Evolutionary conservation across 92 coral and sea anemone genomes (phyloP).

Genomic region (Epizoanthus fatuus): DNA sequence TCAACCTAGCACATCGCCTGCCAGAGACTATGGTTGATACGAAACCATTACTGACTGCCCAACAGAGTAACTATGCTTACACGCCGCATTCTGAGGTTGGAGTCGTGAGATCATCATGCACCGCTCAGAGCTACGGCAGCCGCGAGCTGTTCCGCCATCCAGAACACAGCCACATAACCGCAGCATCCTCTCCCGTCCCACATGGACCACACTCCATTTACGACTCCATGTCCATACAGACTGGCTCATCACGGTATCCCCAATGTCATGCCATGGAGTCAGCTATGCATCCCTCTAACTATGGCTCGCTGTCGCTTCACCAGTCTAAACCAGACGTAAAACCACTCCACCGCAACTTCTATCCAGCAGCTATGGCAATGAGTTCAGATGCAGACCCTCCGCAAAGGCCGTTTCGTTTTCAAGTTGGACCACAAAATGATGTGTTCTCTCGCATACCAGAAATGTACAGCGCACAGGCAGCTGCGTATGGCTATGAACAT

Average conservation of each 20-base stretch:
- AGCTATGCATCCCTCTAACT: conserved; percentile 62
- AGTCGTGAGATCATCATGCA: conserved; percentile 68
- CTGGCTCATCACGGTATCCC: conserved; percentile 70
- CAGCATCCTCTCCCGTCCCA: conserved; percentile 66
- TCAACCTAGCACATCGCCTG: conserved; percentile 82
- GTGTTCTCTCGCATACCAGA: conserved; percentile 74
- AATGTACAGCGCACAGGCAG: conserved; percentile 74
- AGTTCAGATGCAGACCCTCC: conserved; percentile 78
- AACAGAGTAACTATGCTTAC: conserved; percentile 71
- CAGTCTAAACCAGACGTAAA: conserved; percentile 90
- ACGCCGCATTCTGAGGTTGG: conserved; percentile 79
- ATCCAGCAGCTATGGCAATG: conserved; percentile 75
- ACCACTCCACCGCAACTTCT: conserved; percentile 66
- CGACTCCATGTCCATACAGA: conserved; percentile 75
- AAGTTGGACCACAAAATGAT: conserved; percentile 71
- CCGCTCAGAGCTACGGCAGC: conserved; percentile 66
- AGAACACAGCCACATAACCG: conserved; percentile 64
- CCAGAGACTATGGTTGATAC: conserved; percentile 81
- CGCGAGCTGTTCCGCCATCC: conserved; percentile 68
- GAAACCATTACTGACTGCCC: conserved; percentile 75
- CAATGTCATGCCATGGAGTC: conserved; percentile 76
- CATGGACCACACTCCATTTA: conserved; percentile 80
- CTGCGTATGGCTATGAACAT: conserved; percentile 80
- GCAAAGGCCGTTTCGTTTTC: conserved; percentile 73
- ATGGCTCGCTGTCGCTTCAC: conserved; percentile 83